phyloP scores from a whole-genome alignment of 2,113 vertebrate species.

The Halichoerus grypus region DNA sequence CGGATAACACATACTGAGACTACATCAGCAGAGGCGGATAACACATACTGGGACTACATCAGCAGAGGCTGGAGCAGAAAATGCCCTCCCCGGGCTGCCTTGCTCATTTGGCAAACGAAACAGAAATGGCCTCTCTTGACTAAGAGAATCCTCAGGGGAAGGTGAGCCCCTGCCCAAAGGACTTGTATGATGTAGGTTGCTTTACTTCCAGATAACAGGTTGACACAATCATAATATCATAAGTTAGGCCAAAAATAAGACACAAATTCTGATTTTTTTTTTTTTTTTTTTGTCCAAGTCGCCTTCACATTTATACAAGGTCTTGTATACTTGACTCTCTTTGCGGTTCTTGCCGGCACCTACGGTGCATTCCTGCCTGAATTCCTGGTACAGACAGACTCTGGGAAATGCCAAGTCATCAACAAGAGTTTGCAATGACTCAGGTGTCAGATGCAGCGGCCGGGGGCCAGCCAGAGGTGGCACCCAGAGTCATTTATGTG shows the following conservation, averaged over 20 bases:
- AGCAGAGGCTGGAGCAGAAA: neutral
- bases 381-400: neutral
- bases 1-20: neutral
- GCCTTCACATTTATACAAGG: neutral
- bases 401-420: neutral
- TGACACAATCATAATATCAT: neutral
- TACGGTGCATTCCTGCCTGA: neutral
- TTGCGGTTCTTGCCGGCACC: neutral
- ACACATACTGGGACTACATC: neutral
- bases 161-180: neutral
- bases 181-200: neutral
- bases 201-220: conserved; percentile 7
- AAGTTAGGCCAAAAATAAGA: neutral
- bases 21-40: neutral
- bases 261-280: neutral
- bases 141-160: neutral
- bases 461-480: neutral
- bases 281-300: neutral
- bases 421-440: neutral
- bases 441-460: neutral
- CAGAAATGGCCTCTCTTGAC: neutral
- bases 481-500: neutral
- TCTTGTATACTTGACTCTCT: neutral
- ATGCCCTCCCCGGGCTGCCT: neutral
- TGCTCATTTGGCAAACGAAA: neutral